Conservation (phyloP, 2,888 invertebrate genomes). For the Carpatolechia fugitivella region DNA sequence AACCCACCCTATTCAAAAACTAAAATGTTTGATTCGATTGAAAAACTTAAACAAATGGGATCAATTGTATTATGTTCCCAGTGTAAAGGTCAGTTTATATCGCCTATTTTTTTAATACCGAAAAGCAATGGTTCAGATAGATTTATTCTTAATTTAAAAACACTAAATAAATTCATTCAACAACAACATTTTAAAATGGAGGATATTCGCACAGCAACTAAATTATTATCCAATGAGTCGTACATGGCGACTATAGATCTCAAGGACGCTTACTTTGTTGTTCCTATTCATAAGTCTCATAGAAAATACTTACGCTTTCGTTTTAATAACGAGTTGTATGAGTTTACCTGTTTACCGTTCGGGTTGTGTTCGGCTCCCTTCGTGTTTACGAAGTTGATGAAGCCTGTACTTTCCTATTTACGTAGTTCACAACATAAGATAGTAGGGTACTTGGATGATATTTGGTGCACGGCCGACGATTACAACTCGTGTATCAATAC, state of each 20-base stretch:
- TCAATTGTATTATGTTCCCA: no score
- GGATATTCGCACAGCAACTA: slow-evolving; percentile 4
- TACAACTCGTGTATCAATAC: background rate
- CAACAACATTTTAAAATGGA: slow-evolving; percentile 3
- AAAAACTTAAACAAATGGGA: no score
- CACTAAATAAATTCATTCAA: background rate
- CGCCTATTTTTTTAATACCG: no score
- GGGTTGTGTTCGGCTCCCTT: slow-evolving; percentile 1
- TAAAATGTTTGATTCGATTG: background rate
- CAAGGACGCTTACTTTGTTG: no score
- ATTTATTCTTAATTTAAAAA: no score
- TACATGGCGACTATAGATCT: background rate
- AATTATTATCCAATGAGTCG: background rate
- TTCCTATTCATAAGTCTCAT: slow-evolving; percentile 7
- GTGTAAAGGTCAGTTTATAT: no score
- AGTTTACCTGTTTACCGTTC: slow-evolving; percentile 7
- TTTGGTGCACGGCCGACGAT: slow-evolving; percentile 2
- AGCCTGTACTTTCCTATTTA: slow-evolving; percentile 4
- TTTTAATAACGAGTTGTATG: slow-evolving; percentile 3
- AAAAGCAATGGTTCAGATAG: no score
- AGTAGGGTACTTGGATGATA: slow-evolving; percentile 7
- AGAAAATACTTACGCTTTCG: slow-evolving; percentile 6
- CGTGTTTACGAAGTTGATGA: no score
- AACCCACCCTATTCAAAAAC: background rate
- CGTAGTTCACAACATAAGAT: background rate